phyloP scores from a whole-genome alignment of 2,888 invertebrate genomes.

The Nudaria mundana region DNA sequence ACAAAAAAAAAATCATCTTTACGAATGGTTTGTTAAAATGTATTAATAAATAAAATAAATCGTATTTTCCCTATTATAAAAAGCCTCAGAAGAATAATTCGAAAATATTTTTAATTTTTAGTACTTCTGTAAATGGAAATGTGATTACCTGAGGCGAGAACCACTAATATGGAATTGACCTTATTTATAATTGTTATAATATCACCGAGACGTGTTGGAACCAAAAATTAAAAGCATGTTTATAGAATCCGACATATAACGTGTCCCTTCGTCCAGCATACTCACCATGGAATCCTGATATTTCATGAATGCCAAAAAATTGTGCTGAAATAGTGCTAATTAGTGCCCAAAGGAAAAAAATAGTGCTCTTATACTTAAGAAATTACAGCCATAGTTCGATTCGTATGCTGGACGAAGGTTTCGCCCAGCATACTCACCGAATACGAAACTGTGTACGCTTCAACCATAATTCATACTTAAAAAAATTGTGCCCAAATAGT shows the following conservation, averaged over 20 bases:
- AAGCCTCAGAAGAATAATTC: conserved; percentile 8
- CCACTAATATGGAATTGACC: conserved; percentile 35
- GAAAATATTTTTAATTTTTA: conserved; percentile 22
- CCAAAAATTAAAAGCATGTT: conserved; percentile 13
- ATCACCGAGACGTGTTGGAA: conserved; percentile 27
- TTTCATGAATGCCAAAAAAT: too few species aligned
- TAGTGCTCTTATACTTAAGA: not conserved
- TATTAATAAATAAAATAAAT: too few species aligned
- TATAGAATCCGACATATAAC: not conserved
- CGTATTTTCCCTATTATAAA: too few species aligned
- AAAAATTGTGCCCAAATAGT: too few species aligned
- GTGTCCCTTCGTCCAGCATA: not conserved
- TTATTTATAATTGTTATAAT: conserved; percentile 38
- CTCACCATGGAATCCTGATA: too few species aligned
- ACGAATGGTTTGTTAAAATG: too few species aligned
- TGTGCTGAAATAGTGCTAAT: too few species aligned
- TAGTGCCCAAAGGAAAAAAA: not conserved
- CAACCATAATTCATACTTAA: too few species aligned
- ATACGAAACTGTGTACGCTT: too few species aligned
- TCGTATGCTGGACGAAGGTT: too few species aligned
- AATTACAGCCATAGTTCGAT: too few species aligned
- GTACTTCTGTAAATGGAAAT: conserved; percentile 28
- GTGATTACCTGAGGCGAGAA: conserved; percentile 29
- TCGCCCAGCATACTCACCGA: too few species aligned
- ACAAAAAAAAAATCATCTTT: conserved; percentile 9